Base-by-base conservation (phyloP, 2,888 invertebrate species). In the Herminia tarsipennalis region DNA sequence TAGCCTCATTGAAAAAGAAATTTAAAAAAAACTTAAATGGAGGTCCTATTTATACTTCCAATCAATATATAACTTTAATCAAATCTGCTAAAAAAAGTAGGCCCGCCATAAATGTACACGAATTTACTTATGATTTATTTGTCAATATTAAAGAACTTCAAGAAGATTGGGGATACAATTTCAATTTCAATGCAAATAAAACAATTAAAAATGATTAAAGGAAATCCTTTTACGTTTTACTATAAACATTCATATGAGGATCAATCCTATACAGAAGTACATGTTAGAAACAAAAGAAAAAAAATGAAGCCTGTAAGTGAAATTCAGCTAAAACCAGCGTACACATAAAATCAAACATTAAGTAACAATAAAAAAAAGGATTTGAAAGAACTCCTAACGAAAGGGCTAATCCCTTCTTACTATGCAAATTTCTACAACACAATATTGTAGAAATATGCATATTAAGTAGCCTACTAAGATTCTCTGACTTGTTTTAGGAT, bases 1-100 rank as follows among this genome's bases (percentile, higher is more conserved):
- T 30, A 52, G 53, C 24, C 43, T 58, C 0, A 63, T 57, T 13
- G 58, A 59, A 24, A 54, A 61, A 20, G 50, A 60, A 41, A 47
- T 54, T n/a, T 21, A 45, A 38, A 35, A 57, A 34, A 14, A 52
- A 51, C 28, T n/a, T 54, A 13, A 58, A 49, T 36, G 48, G 56
- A 1, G 56, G 50, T 14, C 17, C 29, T 0, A 55, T 59, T 29
- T 57, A 63, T 35, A 38, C 35, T 2, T 53, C 54, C 5, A 39
- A 52, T 8, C 57, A 56, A 29, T 56, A 56, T 37, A 21, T 56
- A 21, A 8, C 45, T 1, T 33, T 51, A 25, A 63, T 57, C 13
- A 50, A 38, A 41, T 47, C 46, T 27, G 35, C 54, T 8, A 33
- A 30, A 14, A 55, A 55, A n/a, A 21, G 29, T 12, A 21, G 28